These are phyloP conservation scores for Xenopus tropicalis DNA, from an alignment of 2,113 vertebrate genomes.

Conservation along the genomic window DNA sequence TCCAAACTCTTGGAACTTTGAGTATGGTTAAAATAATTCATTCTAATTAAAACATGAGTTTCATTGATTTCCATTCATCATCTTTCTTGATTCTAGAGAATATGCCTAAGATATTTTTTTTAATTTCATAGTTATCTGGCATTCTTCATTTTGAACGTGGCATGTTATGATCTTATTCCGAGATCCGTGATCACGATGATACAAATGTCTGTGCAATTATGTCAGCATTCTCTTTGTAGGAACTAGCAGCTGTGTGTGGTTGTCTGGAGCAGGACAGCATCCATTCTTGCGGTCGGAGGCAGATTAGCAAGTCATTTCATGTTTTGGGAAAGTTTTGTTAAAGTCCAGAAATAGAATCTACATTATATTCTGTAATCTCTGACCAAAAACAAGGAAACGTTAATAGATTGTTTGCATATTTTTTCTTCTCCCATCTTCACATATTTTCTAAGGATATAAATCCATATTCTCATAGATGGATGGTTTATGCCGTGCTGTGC, in stretches of 20 bases:
- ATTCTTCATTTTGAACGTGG: neutral
- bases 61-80: no score
- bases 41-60: no score
- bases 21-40: no score
- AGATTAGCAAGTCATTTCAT: constrained; percentile 3
- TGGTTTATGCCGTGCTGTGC: no score
- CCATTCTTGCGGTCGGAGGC: constrained; percentile 17
- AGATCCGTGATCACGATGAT: neutral
- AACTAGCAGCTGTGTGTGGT: neutral
- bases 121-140: neutral
- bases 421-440: neutral
- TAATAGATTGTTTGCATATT: constrained; percentile 17
- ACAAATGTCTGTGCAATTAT: neutral
- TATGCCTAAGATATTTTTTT: neutral
- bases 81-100: neutral
- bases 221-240: neutral
- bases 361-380: constrained; percentile 9
- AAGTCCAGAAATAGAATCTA: constrained; percentile 25
- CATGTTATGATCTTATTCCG: neutral
- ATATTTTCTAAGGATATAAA: neutral
- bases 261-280: neutral
- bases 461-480: no score
- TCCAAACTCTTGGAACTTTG: no score
- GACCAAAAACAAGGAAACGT: constrained; percentile 1
- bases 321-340: constrained; percentile 26